Base-by-base conservation (phyloP, 2,113 vertebrate genomes). In the Gorsachius goisagi region DNA sequence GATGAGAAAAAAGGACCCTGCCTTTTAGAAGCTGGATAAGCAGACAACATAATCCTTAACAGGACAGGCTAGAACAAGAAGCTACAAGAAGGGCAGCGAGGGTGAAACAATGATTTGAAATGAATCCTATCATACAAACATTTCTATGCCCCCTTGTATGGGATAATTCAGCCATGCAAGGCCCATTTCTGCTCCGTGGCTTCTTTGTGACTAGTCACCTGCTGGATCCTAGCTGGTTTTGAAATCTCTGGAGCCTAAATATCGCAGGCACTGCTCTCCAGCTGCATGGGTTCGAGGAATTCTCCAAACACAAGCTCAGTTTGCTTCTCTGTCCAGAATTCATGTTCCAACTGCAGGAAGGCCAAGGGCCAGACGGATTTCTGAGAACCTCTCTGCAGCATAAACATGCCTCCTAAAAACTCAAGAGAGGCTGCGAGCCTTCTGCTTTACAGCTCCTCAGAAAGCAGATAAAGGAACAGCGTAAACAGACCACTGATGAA, bases 261-360 rank as follows among this genome's bases (percentile, higher is more conserved):
- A 20, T 11, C 60, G 66, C 35, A 67, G 60, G 8, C 39, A 32
- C 62, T 74, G 59, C 67, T 49, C 75, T 74, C n/a, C 32, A 81
- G 64, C 72, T 52, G 59, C 50, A 44, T 0, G 1, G 52, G 28
- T 11, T 41, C 4, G 9, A 85, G 69, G 28, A 68, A 37, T 6
- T 3, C 30, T 35, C 69, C 33, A n/a, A 16, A 28, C 28, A 32
- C 0, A 2, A 73, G 55, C 35, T 47, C 0, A 0, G 13, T 6
- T 33, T 37, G 39, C 49, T 90, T 7, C 62, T 52, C 49, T 35
- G 58, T 20, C 60, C 55, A 67, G 52, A 41, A 28, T 20, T 84
- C 80, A 17, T 3, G 1, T 49, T 76, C 58, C 82, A 90, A n/a
- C 37, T 26, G 71, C 53, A 44, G 1, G 8, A 79, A 27, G 58